These are phyloP conservation scores for Pteronotus mesoamericanus DNA, from an alignment of 2,797 vertebrate species.

Conservation along the genomic window DNA sequence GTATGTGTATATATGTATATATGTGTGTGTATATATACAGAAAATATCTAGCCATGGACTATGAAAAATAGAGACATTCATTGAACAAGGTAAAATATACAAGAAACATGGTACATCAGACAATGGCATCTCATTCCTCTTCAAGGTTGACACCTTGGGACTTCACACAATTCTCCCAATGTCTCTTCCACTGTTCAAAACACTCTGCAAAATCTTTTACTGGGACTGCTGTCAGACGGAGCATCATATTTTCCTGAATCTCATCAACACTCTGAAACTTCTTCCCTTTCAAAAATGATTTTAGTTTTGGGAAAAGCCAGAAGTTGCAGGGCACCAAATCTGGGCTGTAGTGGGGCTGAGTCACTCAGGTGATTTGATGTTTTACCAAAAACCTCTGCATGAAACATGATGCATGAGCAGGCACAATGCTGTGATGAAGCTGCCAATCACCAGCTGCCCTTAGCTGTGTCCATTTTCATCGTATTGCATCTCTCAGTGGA, in stretches of 20 bases:
- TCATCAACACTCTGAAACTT: neutral
- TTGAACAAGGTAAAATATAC: neutral
- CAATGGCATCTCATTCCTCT: neutral
- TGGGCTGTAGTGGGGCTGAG: neutral
- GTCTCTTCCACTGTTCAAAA: neutral
- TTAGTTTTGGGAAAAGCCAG: neutral
- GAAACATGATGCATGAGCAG: neutral
- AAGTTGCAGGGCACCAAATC: neutral
- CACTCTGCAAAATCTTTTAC: neutral
- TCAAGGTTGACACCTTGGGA: neutral
- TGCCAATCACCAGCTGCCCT: neutral
- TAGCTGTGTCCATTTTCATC: neutral
- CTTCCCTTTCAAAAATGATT: neutral
- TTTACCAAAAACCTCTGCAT: neutral
- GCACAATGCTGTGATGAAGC: neutral
- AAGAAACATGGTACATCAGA: neutral
- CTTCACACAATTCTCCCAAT: neutral
- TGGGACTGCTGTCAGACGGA: neutral
- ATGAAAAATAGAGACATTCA: neutral
- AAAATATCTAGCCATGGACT: neutral
- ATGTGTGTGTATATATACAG: too few species aligned
- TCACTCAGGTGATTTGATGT: neutral
- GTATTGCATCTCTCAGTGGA: neutral
- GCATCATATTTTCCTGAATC: neutral
- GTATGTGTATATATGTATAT: too few species aligned